Evolutionary conservation across 2,888 invertebrate genomes (phyloP).

Genomic region (Chromoteleia sp.): DNA sequence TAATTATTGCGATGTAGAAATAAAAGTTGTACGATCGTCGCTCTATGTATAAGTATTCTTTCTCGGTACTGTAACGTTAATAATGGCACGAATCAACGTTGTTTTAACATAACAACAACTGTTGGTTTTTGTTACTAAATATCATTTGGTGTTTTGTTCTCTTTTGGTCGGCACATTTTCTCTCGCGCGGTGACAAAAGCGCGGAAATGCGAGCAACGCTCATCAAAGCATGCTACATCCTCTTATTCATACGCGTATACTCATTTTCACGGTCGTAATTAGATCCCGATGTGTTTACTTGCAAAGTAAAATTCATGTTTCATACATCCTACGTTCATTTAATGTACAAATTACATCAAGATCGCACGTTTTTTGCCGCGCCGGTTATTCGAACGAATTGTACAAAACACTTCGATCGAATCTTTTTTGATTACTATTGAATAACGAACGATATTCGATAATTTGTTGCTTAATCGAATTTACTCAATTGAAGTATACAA

Average conservation of each 20-base stretch:
- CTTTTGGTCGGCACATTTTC: slow-evolving; percentile 74
- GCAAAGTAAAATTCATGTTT: slow-evolving; percentile 57
- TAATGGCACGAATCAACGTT: slow-evolving; percentile 26
- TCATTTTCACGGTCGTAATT: slow-evolving; percentile 70
- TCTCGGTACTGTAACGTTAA: not conserved
- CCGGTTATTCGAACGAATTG: no score
- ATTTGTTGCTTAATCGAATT: no score
- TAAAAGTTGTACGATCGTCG: not conserved
- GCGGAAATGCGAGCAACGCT: slow-evolving; percentile 79
- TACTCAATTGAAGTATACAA: no score
- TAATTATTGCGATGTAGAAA: not conserved
- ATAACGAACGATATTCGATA: no score
- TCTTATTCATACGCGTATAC: slow-evolving; percentile 67
- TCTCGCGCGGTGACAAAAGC: slow-evolving; percentile 77
- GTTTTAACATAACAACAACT: slow-evolving; percentile 27
- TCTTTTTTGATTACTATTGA: no score
- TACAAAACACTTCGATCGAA: no score
- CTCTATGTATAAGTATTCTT: no score
- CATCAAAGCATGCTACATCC: slow-evolving; percentile 75
- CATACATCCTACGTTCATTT: slow-evolving; percentile 38
- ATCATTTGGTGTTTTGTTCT: slow-evolving; percentile 54
- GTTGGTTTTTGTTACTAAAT: slow-evolving; percentile 42
- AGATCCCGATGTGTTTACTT: slow-evolving; percentile 53
- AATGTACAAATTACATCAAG: slow-evolving; percentile 33
- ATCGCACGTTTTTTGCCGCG: slow-evolving; percentile 32